Evolutionary conservation across 2,113 vertebrate species (phyloP).

Genomic region (Taxidea taxus): DNA sequence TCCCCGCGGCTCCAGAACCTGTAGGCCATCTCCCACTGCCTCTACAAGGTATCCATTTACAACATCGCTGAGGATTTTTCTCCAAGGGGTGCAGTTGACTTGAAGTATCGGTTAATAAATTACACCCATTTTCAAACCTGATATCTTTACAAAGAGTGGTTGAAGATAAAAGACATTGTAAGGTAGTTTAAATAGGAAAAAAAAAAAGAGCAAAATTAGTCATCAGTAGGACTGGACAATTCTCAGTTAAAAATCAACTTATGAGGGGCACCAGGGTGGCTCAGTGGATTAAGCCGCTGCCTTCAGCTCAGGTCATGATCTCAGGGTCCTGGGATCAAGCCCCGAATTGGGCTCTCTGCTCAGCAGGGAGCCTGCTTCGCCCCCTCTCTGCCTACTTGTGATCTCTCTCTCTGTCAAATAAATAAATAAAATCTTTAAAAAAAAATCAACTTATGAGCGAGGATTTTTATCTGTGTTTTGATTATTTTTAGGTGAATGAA

Average conservation of each 20-base stretch:
- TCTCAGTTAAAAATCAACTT: slow-evolving; percentile 25
- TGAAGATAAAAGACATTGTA: background rate
- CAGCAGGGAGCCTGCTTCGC: no score
- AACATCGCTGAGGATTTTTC: background rate
- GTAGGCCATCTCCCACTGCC: background rate
- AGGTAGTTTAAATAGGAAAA: background rate
- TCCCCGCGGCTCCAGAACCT: background rate
- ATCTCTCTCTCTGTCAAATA: no score
- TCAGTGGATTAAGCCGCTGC: no score
- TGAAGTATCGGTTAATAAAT: background rate
- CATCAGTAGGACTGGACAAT: background rate
- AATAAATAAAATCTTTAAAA: no score
- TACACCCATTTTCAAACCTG: background rate
- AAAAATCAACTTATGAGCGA: slow-evolving; percentile 5
- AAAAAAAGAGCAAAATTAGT: background rate
- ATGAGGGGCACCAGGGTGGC: no score
- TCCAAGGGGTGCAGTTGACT: background rate
- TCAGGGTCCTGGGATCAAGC: no score
- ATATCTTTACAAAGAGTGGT: background rate
- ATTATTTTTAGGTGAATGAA: slow-evolving; percentile 90
- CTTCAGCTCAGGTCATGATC: no score
- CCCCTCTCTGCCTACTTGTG: no score
- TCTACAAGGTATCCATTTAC: background rate
- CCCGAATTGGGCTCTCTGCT: no score
- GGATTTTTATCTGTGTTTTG: slow-evolving; percentile 7